These are phyloP conservation scores for Troides oblongomaculatus DNA, from an alignment of 2,888 invertebrate genomes.

Conservation along the genomic window DNA sequence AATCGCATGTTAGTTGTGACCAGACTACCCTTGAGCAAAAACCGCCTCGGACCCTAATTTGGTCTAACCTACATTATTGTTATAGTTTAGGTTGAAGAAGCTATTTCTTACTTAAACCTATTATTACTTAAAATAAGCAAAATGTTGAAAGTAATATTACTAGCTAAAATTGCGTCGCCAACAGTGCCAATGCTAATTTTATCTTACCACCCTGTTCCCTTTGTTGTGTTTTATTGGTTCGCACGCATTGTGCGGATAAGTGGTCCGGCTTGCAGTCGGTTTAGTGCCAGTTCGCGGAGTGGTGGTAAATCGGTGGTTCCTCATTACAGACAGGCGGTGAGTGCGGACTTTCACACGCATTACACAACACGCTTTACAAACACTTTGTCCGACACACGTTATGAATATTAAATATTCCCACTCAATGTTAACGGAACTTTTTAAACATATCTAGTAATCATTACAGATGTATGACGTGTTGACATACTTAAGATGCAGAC, in stretches of 20 bases:
- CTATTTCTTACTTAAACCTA: background rate
- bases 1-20: too few species aligned
- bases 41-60: too few species aligned
- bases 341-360: conserved; percentile 25
- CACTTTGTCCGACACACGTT: conserved; percentile 8
- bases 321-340: conserved; percentile 16
- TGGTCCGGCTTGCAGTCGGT: conserved; percentile 29
- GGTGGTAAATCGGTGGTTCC: conserved; percentile 9
- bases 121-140: background rate
- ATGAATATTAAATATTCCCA: conserved; percentile 5
- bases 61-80: too few species aligned
- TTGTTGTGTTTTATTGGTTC: conserved; percentile 32
- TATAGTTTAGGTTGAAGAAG: too few species aligned
- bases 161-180: conserved; percentile 2
- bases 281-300: conserved; percentile 18
- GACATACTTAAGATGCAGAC: too few species aligned
- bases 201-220: conserved; percentile 4
- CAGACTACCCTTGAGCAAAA: too few species aligned
- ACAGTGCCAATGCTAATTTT: conserved; percentile 21
- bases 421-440: background rate
- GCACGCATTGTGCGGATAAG: conserved; percentile 32
- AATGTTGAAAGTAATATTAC: background rate
- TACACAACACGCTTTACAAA: conserved; percentile 24
- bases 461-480: too few species aligned
- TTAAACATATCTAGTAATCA: too few species aligned